phyloP scores from a whole-genome alignment of 2,113 vertebrate species.

The Ceyx margarethae region DNA sequence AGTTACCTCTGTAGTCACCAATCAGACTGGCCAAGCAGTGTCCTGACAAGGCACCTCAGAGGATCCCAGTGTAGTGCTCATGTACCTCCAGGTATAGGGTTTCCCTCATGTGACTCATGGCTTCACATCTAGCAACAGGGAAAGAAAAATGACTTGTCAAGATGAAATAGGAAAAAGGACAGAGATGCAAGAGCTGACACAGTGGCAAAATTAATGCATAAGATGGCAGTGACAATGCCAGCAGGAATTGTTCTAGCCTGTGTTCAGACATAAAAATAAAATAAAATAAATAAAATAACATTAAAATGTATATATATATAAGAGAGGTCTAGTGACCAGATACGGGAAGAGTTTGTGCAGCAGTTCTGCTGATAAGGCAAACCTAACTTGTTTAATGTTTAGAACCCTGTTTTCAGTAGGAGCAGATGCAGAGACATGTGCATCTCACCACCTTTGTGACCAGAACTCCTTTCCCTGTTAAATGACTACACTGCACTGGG shows the following conservation, averaged over 20 bases:
- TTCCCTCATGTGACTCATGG: not conserved
- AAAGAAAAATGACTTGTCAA: not conserved
- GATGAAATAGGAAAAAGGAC: not conserved
- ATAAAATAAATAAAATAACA: not conserved
- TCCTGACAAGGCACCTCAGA: not conserved
- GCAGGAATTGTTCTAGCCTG: not conserved
- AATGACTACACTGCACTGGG: not conserved
- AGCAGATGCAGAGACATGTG: not conserved
- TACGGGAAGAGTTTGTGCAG: not conserved
- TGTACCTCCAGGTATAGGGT: not conserved
- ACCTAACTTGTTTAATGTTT: not conserved
- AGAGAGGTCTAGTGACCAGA: rapidly evolving
- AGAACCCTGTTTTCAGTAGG: not conserved
- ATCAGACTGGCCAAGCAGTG: not conserved
- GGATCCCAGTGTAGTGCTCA: not conserved
- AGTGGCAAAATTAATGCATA: not conserved
- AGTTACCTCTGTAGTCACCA: not conserved
- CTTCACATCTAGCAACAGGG: not conserved
- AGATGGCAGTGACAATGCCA: not conserved
- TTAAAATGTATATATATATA: too few relatives aligned
- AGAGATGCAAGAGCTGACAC: not conserved
- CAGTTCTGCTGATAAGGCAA: not conserved
- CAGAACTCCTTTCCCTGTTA: not conserved
- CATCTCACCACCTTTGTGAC: not conserved
- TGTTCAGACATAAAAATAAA: not conserved